phyloP scores from a whole-genome alignment of 1,140 invertebrate species.

The Musca domestica region DNA sequence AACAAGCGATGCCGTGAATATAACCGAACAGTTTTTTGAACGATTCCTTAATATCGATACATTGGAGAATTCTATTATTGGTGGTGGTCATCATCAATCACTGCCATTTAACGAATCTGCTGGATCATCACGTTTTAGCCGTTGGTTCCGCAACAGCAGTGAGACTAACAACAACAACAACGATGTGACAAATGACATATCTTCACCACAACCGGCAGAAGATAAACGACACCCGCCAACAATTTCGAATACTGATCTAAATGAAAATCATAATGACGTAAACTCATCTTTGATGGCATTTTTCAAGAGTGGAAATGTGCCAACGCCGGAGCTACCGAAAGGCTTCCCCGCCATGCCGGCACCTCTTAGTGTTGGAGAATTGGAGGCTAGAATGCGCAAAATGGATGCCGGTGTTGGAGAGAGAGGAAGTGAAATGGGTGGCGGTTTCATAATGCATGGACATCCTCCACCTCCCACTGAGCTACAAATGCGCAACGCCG shows the following conservation, averaged over 20 bases:
- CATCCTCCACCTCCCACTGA: neutral
- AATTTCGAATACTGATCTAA: neutral
- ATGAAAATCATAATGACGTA: neutral
- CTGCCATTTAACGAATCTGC: slow-evolving; percentile 8
- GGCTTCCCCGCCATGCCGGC: neutral
- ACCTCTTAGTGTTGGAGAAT: slow-evolving; percentile 64
- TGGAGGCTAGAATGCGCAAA: slow-evolving; percentile 66
- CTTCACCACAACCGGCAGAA: neutral
- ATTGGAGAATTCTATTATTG: neutral
- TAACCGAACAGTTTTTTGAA: slow-evolving; percentile 6
- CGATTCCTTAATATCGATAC: slow-evolving; percentile 6
- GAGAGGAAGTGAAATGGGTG: neutral
- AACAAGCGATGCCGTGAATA: neutral
- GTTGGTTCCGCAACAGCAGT: slow-evolving; percentile 39
- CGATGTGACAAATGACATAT: neutral
- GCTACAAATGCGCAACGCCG: no score
- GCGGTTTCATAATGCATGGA: neutral
- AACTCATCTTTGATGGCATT: slow-evolving; percentile 7
- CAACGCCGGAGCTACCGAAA: neutral
- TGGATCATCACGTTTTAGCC: slow-evolving; percentile 39
- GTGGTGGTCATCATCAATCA: neutral
- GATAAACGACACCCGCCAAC: neutral
- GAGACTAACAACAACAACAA: neutral
- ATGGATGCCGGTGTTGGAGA: slow-evolving; percentile 1
- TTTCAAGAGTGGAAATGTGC: neutral